Evolutionary conservation across 2,113 vertebrate species (phyloP), one percentile per base, ranked within the genome.

Genomic region (Trematomus loennbergii): DNA sequence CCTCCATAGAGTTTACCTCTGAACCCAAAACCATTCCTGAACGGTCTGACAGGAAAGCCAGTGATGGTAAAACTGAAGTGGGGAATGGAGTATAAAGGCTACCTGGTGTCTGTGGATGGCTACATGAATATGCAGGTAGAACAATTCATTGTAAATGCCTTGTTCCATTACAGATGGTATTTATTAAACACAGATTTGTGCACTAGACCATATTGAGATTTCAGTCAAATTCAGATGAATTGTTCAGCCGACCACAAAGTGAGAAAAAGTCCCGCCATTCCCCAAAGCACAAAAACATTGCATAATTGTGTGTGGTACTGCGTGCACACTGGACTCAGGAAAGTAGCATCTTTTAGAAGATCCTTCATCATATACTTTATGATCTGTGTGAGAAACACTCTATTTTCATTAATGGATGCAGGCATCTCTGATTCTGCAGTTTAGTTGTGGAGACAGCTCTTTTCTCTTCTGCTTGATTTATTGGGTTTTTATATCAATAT

Each of bases 91-190:
- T 99, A 99, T 86, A 99, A 99, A 74, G 98, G 98, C 60, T 99
- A 99, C 92, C 94, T 99, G 63, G 98, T 99, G 4, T 99, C 98
- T 4, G 98, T 99, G 59, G 97, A 99, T 17, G 97, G 97, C 46
- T 99, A 98, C 93, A 99, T 99, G 98, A 99, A 99, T 83, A 99
- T 99, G 98, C 98, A 99, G 97, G 98, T 97, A 74, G 65, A n/a
- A 12, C 2, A 45, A 11, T 10, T 1, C 0, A 22, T 5, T 22
- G 8, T 13, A 17, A 13, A 40, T 7, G 58, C 2, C 7, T 33
- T 66, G 5, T 12, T 57, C 3, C 5, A 7, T 0, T 9, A 16
- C 1, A 16, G 2, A 9, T 9, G 22, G 25, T 25, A 53, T 16
- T 20, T 52, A 22, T 22, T 12, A 40, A 40, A 12, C 25, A 15